phyloP scores from a whole-genome alignment of 1,140 invertebrate species.

The Drosophila trapezifrons region DNA sequence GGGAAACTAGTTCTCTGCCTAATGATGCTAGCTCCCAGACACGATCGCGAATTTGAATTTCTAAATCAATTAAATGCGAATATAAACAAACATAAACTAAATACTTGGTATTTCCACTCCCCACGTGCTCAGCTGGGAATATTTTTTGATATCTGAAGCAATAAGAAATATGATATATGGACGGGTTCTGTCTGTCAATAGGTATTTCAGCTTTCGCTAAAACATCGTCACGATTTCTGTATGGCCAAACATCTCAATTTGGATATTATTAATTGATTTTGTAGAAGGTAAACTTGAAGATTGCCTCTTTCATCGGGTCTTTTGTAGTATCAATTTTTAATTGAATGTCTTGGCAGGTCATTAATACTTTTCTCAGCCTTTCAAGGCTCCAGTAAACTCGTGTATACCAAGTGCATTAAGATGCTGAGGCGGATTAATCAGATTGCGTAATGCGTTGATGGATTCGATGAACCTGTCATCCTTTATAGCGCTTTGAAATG shows the following conservation, averaged over 20 bases:
- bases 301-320: conserved; percentile 4
- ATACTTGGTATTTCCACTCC: neutral
- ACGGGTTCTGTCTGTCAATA: neutral
- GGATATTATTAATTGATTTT: neutral
- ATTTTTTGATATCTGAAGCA: conserved; percentile 8
- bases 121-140: conserved; percentile 15
- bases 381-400: conserved; percentile 6
- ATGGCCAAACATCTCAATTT: conserved; percentile 2
- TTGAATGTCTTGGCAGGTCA: conserved; percentile 20
- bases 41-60: conserved; percentile 40
- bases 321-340: conserved; percentile 10
- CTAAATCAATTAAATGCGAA: conserved; percentile 31
- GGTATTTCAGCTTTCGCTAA: neutral
- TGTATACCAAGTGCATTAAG: conserved; percentile 23
- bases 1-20: conserved; percentile 42
- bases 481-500: conserved; percentile 1
- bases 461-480: conserved; percentile 2
- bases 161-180: conserved; percentile 22
- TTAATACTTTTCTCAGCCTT: conserved; percentile 14
- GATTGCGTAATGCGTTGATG: conserved; percentile 26
- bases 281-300: conserved; percentile 21
- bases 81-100: conserved; percentile 38
- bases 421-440: conserved; percentile 19
- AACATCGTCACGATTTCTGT: conserved; percentile 8
- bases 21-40: conserved; percentile 35